A percentile compares a stretch with the other conserved stretches of the same genome.
phyloP scores from a whole-genome alignment of 2,113 vertebrate species.

The Boulengeromyrus knoepffleri region DNA sequence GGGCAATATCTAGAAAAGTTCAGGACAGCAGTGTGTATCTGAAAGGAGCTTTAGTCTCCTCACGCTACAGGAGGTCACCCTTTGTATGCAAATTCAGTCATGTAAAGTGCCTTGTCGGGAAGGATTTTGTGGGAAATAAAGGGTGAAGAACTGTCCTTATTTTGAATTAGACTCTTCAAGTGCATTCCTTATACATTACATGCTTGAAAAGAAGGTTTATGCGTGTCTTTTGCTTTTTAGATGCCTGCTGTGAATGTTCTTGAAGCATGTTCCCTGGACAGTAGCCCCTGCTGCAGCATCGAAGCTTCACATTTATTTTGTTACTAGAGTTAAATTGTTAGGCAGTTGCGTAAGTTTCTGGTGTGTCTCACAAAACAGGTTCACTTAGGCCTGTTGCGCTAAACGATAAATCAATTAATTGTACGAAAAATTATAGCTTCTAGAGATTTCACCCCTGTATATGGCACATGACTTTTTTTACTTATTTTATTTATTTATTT shows the following conservation, averaged over 20 bases:
- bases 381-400: not conserved
- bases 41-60: no score
- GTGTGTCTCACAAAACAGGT: not conserved
- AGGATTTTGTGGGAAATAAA: not conserved
- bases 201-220: not conserved
- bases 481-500: no score
- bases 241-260: not conserved
- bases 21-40: no score
- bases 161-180: not conserved
- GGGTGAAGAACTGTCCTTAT: not conserved
- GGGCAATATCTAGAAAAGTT: no score
- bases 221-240: not conserved
- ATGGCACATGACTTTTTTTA: not conserved
- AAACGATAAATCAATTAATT: no score
- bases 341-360: not conserved
- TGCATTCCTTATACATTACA: not conserved
- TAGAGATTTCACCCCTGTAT: not conserved
- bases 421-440: not conserved
- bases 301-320: not conserved
- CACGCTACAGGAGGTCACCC: not conserved
- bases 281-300: not conserved
- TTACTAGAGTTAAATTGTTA: not conserved
- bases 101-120: not conserved
- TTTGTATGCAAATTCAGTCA: not conserved
- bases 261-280: not conserved